phyloP scores from a whole-genome alignment of 1,140 invertebrate genomes.

The Papilio machaon region DNA sequence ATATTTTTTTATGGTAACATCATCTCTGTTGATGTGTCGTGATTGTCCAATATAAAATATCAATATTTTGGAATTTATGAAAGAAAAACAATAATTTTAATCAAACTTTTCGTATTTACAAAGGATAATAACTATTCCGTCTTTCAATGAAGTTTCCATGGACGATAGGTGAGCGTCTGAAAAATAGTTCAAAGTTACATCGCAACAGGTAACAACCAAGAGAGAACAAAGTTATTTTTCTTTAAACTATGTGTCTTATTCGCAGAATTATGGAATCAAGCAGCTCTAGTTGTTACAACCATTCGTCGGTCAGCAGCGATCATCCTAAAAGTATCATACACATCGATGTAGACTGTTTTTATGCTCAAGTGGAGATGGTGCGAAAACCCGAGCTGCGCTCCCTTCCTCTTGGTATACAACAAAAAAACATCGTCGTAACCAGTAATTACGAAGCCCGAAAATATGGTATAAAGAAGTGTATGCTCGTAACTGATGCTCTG shows the following conservation, averaged over 20 bases:
- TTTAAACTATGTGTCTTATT: slow-evolving; percentile 68
- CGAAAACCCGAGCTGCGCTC: slow-evolving; percentile 84
- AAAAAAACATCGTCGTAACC: slow-evolving; percentile 91
- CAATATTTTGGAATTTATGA: slow-evolving; percentile 80
- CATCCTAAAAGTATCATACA: slow-evolving; percentile 88
- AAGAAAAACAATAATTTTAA: slow-evolving; percentile 70
- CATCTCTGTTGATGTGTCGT: slow-evolving; percentile 79
- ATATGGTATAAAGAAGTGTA: slow-evolving; percentile 88
- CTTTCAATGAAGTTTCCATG: slow-evolving; percentile 65
- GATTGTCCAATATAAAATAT: slow-evolving; percentile 78
- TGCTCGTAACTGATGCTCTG: slow-evolving; percentile 86
- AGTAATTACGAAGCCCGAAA: slow-evolving; percentile 90
- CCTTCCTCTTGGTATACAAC: slow-evolving; percentile 89
- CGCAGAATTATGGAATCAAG: slow-evolving; percentile 78
- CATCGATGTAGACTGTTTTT: slow-evolving; percentile 91
- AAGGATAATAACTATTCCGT: slow-evolving; percentile 61
- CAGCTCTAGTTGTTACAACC: slow-evolving; percentile 66
- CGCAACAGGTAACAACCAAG: slow-evolving; percentile 73
- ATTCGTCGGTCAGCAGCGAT: slow-evolving; percentile 54
- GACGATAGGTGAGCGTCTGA: slow-evolving; percentile 70
- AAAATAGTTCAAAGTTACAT: slow-evolving; percentile 55
- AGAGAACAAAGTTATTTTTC: slow-evolving; percentile 73
- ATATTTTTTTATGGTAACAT: slow-evolving; percentile 59
- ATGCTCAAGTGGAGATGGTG: slow-evolving; percentile 91
- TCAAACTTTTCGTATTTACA: slow-evolving; percentile 62